phyloP scores from a whole-genome alignment of 2,113 vertebrate species.

The Columbina picui region DNA sequence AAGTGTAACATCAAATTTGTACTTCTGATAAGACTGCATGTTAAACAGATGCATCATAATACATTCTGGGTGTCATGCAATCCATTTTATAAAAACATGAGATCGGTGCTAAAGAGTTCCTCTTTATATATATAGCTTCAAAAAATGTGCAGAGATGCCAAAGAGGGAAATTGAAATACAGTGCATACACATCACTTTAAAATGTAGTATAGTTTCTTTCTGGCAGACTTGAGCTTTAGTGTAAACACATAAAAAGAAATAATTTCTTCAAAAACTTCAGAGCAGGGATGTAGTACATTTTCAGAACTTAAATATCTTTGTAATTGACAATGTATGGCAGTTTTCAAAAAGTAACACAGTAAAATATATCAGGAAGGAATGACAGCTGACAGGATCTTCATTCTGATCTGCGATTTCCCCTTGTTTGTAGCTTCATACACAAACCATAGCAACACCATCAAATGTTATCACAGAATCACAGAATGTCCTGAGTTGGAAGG shows the following conservation, averaged over 20 bases:
- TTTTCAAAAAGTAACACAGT: conserved; percentile 33
- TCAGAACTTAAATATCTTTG: conserved; percentile 60
- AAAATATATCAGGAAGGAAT: conserved; percentile 43
- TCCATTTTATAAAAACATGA: background rate
- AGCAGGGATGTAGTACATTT: conserved; percentile 16
- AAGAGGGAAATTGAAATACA: conserved; percentile 50
- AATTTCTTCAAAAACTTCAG: conserved; percentile 55
- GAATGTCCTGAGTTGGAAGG: too few species aligned
- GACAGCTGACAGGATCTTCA: conserved; percentile 43
- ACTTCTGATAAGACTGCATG: conserved; percentile 37
- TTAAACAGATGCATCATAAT: conserved; percentile 46
- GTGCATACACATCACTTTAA: conserved; percentile 37
- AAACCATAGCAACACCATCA: background rate
- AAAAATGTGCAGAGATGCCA: conserved; percentile 7
- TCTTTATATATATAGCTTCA: background rate
- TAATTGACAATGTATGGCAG: conserved; percentile 29
- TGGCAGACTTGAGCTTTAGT: conserved; percentile 25
- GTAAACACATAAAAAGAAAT: conserved; percentile 56
- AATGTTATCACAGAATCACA: background rate
- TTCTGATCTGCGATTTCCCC: conserved; percentile 50
- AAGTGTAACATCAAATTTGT: conserved; percentile 60
- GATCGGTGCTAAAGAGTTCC: background rate
- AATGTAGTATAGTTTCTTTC: conserved; percentile 15
- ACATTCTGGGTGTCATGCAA: background rate
- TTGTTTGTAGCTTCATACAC: conserved; percentile 2